Percentiles rank a stretch among this genome's conserved stretches.
phyloP scores from a whole-genome alignment of 2,888 invertebrate genomes.

The Xylophagus ater region DNA sequence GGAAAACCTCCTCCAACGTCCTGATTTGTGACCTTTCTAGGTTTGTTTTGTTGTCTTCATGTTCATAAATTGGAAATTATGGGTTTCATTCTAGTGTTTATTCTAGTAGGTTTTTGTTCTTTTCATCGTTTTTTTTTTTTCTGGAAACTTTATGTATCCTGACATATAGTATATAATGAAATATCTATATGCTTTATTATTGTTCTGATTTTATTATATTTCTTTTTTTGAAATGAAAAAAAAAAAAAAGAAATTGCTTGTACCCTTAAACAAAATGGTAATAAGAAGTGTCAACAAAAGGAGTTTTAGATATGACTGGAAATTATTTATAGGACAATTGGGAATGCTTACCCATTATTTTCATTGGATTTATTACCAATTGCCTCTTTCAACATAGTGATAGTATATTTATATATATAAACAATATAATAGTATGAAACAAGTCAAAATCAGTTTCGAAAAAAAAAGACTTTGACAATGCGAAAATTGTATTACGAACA shows the following conservation, averaged over 20 bases:
- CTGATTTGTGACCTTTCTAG: too few species aligned
- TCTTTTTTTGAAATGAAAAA: not conserved
- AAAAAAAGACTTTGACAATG: not conserved
- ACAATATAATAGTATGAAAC: not conserved
- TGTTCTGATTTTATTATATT: not conserved
- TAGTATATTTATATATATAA: not conserved
- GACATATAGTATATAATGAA: not conserved
- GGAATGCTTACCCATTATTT: not conserved
- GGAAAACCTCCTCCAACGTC: too few species aligned
- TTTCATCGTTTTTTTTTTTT: not conserved
- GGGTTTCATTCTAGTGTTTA: too few species aligned
- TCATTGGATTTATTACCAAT: not conserved
- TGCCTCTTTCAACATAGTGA: not conserved
- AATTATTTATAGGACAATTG: constrained; percentile 4
- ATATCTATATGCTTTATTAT: not conserved
- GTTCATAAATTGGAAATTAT: too few species aligned
- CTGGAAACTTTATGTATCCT: not conserved
- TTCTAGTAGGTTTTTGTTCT: too few species aligned
- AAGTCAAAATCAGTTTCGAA: not conserved
- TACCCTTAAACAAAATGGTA: constrained; percentile 10
- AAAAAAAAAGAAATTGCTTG: constrained; percentile 1
- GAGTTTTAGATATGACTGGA: constrained; percentile 4
- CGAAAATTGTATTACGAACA: too few species aligned
- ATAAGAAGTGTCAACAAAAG: constrained; percentile 11
- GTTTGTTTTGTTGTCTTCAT: too few species aligned